Evolutionary conservation across 2,113 vertebrate genomes (phyloP), one percentile per base, ranked within the genome.

Genomic region (Chunga burmeisteri): DNA sequence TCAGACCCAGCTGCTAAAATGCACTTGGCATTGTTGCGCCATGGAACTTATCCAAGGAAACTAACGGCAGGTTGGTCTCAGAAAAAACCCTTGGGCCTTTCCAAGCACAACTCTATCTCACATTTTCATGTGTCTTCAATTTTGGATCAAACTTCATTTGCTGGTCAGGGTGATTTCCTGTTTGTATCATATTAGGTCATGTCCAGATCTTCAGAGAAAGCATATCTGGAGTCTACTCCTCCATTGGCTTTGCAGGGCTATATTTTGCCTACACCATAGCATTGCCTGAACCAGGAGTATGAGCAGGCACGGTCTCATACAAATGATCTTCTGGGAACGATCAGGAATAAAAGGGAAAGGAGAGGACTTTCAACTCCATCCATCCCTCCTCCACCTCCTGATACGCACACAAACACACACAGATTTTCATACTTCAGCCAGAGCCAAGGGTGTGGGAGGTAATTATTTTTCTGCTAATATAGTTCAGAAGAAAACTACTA

Each of bases 381-480:
- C 71, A 8, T 46, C 12, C 36, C 13, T 78, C n/a, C 56, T 16
- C 58, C 8, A 0, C n/a, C 18, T 90, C 23, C 44, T 10, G 44
- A 25, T 20, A 68, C 12, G 38, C 6, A 44, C 32, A 62, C 23
- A 77, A 44, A 80, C 22, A 61, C 0, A 85, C 8, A 47, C 0
- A 58, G 23, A 50, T 61, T 88, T 86, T 52, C 1, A 0, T 53
- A 32, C 53, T 82, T 65, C n/a, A 92, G 42, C 23, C 44, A 44
- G 32, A 63, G 44, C 74, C 52, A 59, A 61, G 58, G 50, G 25
- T 10, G 67, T 78, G 72, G 75, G 86, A 91, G 74, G 50, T 74
- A 92, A 94, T 91, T 95, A 40, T 86, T 92, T 82, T 53, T 15
- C 67, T 94, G 53, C 59, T 97, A 89, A 86, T 81, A 61, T 3